These are phyloP conservation scores for Alethe castanea DNA, from an alignment of 2,113 vertebrate genomes.

Conservation along the genomic window DNA sequence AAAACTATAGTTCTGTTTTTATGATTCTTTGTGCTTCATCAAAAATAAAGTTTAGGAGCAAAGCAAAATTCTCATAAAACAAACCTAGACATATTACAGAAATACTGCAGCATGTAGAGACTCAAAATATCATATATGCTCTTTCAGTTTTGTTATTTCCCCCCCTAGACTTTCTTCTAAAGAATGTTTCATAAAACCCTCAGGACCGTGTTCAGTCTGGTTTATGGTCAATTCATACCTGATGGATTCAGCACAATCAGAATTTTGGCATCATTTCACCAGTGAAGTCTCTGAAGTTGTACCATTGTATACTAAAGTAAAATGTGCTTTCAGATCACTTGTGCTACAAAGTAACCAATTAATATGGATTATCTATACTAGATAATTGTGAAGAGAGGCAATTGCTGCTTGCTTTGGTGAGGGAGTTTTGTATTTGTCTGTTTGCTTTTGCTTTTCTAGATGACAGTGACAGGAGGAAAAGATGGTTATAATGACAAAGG, in stretches of 20 bases:
- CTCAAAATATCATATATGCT: background rate
- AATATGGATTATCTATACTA: background rate
- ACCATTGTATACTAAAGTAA: background rate
- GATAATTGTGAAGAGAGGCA: background rate
- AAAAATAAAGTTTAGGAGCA: background rate
- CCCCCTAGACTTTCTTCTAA: background rate
- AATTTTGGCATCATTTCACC: background rate
- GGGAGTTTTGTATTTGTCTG: background rate
- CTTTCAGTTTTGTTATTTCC: background rate
- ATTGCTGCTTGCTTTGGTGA: background rate
- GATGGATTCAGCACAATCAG: background rate
- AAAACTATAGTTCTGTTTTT: background rate
- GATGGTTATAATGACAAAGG: background rate
- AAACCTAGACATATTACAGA: background rate
- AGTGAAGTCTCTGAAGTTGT: background rate
- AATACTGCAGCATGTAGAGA: background rate
- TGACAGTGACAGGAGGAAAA: background rate
- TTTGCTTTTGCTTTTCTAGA: background rate
- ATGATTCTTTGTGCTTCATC: background rate
- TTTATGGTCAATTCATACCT: background rate
- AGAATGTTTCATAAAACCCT: background rate
- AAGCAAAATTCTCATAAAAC: background rate
- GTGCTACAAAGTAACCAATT: background rate
- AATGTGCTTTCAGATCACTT: background rate
- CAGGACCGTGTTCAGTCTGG: background rate